Evolutionary conservation across 2,113 vertebrate genomes (phyloP).

Genomic region (Strix uralensis): DNA sequence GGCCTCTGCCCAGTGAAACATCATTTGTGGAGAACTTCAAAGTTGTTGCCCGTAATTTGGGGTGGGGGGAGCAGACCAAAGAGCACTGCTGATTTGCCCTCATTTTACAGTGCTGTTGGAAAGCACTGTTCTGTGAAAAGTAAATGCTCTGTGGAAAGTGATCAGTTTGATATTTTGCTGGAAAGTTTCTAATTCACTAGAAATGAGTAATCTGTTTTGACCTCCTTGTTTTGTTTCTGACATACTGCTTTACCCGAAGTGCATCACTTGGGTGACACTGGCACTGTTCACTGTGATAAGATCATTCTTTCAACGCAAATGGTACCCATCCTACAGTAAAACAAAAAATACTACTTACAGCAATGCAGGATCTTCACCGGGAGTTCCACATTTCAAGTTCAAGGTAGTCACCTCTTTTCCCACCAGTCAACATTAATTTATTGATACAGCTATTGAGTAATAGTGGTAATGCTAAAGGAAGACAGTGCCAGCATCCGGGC

Average conservation of each 20-base stretch:
- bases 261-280: accelerated
- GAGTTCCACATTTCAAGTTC: background rate
- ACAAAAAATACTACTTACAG: background rate
- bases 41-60: background rate
- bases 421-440: background rate
- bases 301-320: background rate
- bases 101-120: background rate
- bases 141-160: background rate
- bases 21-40: background rate
- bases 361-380: background rate
- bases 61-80: background rate
- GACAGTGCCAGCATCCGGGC: background rate
- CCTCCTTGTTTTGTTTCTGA: background rate
- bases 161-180: background rate
- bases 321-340: background rate
- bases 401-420: background rate
- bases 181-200: background rate
- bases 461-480: background rate
- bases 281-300: accelerated
- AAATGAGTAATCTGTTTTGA: background rate
- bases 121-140: background rate
- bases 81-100: background rate
- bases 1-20: background rate
- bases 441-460: background rate
- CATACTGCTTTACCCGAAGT: background rate